Base-by-base conservation (phyloP, 2,113 vertebrate genomes). In the Callopanchax toddi region DNA sequence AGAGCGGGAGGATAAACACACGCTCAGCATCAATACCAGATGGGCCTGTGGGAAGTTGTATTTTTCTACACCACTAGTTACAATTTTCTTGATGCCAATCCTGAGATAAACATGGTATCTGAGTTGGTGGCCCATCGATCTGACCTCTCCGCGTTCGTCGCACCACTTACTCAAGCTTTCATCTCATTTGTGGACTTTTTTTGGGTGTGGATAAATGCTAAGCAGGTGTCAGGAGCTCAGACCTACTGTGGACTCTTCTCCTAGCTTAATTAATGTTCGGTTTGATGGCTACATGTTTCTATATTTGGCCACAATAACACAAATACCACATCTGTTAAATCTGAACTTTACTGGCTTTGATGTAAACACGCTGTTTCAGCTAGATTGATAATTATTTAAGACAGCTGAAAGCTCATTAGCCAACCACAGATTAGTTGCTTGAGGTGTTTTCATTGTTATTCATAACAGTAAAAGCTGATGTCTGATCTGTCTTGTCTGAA, bases 101-200 rank as follows among this genome's bases (percentile, higher is more conserved):
- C 22, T 6, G 55, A 59, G 46, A 71, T 56, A 12, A 68, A 64
- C 1, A 4, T 0, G 5, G 15, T n/a, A 1, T 11, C 10, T 67
- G 52, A 65, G 55, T 60, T 9, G 17, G 26, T 50, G 40, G 43
- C n/a, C 17, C 49, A 69, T 61, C 63, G 59, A 81, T 67, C 36
- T 36, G 43, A 50, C 43, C 16, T 63, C 57, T 56, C 12, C 32
- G 25, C 17, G 32, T 55, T 50, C 32, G 39, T 52, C 59, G 56
- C 11, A 1, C 21, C 44, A 29, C 46, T 40, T 61, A 39, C 37
- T 23, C 11, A 2, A 1, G 20, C 39, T 45, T 26, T 43, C 11
- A 34, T 56, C 23, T 55, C 32, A 59, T 54, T 40, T 49, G 22
- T 32, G 26, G 34, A 34, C 29, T 44, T 37, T 69, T 76, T 56